Base-by-base conservation (phyloP, 2,888 invertebrate species). In the Archaeoteleia sp. region DNA sequence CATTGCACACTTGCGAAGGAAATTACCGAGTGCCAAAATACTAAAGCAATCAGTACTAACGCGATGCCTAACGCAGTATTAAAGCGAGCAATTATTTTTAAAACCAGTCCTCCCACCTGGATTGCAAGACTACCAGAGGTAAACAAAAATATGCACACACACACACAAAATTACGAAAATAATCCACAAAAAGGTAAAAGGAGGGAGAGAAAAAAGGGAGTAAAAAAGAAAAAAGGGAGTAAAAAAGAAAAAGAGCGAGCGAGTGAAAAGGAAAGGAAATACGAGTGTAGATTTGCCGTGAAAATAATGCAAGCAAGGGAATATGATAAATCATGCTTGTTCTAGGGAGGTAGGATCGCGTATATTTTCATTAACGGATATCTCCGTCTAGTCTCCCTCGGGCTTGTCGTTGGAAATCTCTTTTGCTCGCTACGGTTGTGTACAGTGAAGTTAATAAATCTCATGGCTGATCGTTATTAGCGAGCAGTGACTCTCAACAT, bases 291-390 rank as follows among this genome's bases (percentile, higher is more conserved):
- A 55, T 55, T 66, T 53, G 40, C 29, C 43, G 55, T 29, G 49
- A 61, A 67, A 67, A 67, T 67, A 67, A 61, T 55, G 51, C 45
- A 57, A 61, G 42, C 57, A 57, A 15, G 55, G 46, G 32, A 62
- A 67, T 61, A 67, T 61, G 61, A 61, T 61, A 67, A 67, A 67
- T 67, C 57, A 67, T 55, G 53, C 45, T 51, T 39, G 61, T 43
- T 42, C 37, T 42, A 51, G 67, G 27, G 39, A 45, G 61, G 46
- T 27, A 55, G 61, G 17, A 53, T 51, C 49, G 61, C 61, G 61
- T 67, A 67, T 62, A 67, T 67, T 67, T 67, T 67, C 67, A 67
- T 67, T 67, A 67, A 67, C 55, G 67, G 57, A 62, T 67, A 62
- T 62, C 67, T 61, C 55, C 32, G 67, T 67, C 45, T 40, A 60